Percentiles rank a stretch among this genome's conserved stretches.
Evolutionary conservation across 2,113 vertebrate species (phyloP).

Genomic region (Elanoides forficatus): DNA sequence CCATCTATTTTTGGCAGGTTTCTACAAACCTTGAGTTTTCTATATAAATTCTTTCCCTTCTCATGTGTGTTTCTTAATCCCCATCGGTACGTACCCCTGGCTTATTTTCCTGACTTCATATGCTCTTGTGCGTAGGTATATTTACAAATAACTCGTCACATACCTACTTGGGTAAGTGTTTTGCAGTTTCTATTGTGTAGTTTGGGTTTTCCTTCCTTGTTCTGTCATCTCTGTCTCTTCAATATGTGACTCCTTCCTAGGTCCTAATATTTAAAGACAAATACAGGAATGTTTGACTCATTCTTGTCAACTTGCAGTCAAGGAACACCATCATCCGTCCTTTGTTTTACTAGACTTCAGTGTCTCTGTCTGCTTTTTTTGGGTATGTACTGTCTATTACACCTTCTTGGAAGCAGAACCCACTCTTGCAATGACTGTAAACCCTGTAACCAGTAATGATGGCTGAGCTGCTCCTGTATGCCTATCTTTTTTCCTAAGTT

Average conservation of each 20-base stretch:
- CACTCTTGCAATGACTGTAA: not conserved
- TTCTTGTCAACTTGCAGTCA: not conserved
- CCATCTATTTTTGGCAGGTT: not conserved
- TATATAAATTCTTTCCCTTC: not conserved
- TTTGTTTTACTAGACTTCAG: not conserved
- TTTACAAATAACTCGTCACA: not conserved
- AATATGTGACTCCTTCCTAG: not conserved
- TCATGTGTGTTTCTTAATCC: not conserved
- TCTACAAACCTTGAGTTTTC: not conserved
- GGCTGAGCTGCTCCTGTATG: not conserved
- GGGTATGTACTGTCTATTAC: not conserved
- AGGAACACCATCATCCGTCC: not conserved
- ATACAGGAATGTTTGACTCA: not conserved
- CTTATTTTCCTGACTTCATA: not conserved
- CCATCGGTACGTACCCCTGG: not conserved
- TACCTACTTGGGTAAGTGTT: not conserved
- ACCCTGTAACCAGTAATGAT: not conserved
- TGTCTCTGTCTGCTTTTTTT: not conserved
- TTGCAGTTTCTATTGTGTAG: not conserved
- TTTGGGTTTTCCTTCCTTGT: not conserved
- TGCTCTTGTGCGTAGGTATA: not conserved
- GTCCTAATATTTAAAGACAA: not conserved
- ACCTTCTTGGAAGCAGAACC: not conserved
- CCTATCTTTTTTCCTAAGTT: not conserved
- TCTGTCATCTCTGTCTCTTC: not conserved